Conservation (phyloP, 2,797 vertebrate species). For the Potorous gilbertii region DNA sequence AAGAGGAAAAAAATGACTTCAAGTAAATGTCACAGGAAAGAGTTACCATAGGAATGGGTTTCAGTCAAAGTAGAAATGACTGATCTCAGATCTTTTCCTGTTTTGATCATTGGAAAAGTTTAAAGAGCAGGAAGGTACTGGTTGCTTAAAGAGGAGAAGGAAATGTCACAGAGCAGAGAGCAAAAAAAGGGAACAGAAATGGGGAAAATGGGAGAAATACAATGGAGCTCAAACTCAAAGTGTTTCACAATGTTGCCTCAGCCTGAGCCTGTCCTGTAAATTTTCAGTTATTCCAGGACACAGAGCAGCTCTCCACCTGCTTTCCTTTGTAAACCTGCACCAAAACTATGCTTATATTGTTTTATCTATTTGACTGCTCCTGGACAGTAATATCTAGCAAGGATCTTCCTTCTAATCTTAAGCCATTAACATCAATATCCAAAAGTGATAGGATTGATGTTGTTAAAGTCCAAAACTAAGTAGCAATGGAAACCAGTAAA, state of each 20-base stretch:
- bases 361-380: not conserved
- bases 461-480: not conserved
- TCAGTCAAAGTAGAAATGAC: not conserved
- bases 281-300: not conserved
- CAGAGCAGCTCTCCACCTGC: not conserved
- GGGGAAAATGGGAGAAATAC: not conserved
- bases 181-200: not conserved
- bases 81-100: not conserved
- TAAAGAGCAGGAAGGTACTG: conserved; percentile 12
- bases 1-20: not conserved
- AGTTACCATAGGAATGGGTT: not conserved
- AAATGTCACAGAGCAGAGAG: not conserved
- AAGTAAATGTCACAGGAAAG: not conserved
- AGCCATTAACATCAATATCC: not conserved
- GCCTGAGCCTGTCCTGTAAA: not conserved
- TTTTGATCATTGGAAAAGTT: not conserved
- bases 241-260: not conserved
- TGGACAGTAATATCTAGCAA: not conserved
- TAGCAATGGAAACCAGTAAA: not conserved
- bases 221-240: not conserved
- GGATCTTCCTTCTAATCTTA: not conserved
- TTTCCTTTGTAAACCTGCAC: not conserved
- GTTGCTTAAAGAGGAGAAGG: not conserved
- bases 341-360: not conserved
- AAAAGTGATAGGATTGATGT: not conserved